Base-by-base conservation (phyloP, 2,888 invertebrate genomes). In the Xiphydria camelus region DNA sequence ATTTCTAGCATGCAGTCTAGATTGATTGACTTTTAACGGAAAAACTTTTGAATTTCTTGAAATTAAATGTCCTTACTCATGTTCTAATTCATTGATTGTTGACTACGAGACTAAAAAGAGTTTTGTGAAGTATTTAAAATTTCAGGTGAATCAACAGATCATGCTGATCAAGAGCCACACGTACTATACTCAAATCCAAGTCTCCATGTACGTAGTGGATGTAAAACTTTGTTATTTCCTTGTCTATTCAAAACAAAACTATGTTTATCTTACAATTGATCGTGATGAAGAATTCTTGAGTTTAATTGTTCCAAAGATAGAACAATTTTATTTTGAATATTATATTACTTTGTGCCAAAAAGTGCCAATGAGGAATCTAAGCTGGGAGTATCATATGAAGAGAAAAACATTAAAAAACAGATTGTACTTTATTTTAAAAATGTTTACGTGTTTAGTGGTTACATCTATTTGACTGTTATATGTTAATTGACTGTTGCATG, bases 11-110 rank as follows among this genome's bases (percentile, higher is more conserved):
- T 44, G 43, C n/a, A 49, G 49, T 39, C 41, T 44, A 19, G 44
- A 46, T 26, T 45, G 46, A n/a, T 38, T 48, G 2, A 44, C 49
- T 36, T 4, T 15, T 18, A 49, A 50, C 20, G 42, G 39, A 18
- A 22, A 36, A 9, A 25, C 35, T 12, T 45, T 32, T 29, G 34
- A 50, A 19, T 32, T 50, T 14, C 26, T 48, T 4, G 50, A 52
- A 48, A 55, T 52, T 5, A 52, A 52, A 36, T 52, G 48, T 34
- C 50, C 52, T 15, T 42, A 18, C 37, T 34, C 19, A 20, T 51
- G 52, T 32, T 25, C 35, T 21, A 36, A 52, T 41, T 22, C 22
- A 23, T 12, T 19, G 45, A 51, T 54, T 21, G 21, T 49, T 14
- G 42, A 47, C 31, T n/a, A 14, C 22, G n/a, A n/a, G n/a, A n/a